Conservation (phyloP, 2,888 invertebrate genomes). For the Octonoba sinensis region DNA sequence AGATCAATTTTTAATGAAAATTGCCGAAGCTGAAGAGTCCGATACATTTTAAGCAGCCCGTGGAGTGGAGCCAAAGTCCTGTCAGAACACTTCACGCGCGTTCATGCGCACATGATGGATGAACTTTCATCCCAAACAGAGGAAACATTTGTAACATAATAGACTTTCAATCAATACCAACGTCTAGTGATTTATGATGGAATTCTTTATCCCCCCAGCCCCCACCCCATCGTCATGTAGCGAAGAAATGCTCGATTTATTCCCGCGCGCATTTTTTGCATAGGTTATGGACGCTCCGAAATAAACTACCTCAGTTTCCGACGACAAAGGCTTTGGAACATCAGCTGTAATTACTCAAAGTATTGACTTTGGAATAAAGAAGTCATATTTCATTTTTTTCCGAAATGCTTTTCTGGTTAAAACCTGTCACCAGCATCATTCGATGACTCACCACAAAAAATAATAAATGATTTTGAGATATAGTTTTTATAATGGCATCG, state of each 20-base stretch:
- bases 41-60: conserved; percentile 33
- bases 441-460: too few relatives aligned
- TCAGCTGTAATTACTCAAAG: too few relatives aligned
- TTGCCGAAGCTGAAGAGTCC: neutral
- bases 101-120: conserved; percentile 47
- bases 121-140: conserved; percentile 38
- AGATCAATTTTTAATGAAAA: conserved; percentile 34
- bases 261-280: too few relatives aligned
- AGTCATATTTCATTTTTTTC: too few relatives aligned
- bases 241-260: too few relatives aligned
- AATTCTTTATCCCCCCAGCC: neutral
- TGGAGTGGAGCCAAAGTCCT: conserved; percentile 50
- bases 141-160: conserved; percentile 63
- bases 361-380: too few relatives aligned
- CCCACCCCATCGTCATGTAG: too few relatives aligned
- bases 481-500: too few relatives aligned
- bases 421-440: too few relatives aligned
- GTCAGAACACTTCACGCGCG: conserved; percentile 34
- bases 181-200: conserved; percentile 54
- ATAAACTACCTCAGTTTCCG: neutral
- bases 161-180: conserved; percentile 58
- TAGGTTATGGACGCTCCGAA: neutral
- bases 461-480: too few relatives aligned
- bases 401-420: too few relatives aligned
- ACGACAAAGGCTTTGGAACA: too few relatives aligned